Evolutionary conservation across 1,140 invertebrate species (phyloP).

Genomic region (Idris sp.): DNA sequence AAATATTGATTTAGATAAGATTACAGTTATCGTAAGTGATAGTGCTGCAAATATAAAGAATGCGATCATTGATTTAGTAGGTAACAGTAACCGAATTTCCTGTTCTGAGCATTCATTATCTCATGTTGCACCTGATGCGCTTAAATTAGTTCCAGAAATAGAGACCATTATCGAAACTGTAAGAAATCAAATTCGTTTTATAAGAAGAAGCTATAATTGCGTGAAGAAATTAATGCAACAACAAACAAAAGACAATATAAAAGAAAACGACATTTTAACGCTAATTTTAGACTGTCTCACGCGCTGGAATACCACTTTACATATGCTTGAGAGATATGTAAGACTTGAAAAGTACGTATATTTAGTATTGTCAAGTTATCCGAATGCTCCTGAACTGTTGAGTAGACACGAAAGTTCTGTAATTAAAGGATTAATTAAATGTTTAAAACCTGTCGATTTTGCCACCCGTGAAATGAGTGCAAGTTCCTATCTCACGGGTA

Average conservation of each 20-base stretch:
- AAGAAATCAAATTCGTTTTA: not conserved
- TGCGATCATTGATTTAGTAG: slow-evolving; percentile 1
- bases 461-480: slow-evolving; percentile 73
- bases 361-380: slow-evolving; percentile 51
- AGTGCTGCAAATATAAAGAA: slow-evolving; percentile 6
- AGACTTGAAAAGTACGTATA: slow-evolving; percentile 53
- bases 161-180: slow-evolving; percentile 2
- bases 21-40: slow-evolving; percentile 5
- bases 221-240: slow-evolving; percentile 16
- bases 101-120: not conserved
- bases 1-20: slow-evolving; percentile 3
- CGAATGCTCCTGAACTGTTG: slow-evolving; percentile 5
- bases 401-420: slow-evolving; percentile 64
- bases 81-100: not conserved
- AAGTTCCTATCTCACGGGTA: slow-evolving; percentile 7
- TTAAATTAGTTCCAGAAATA: not conserved
- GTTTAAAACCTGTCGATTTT: slow-evolving; percentile 67
- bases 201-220: slow-evolving; percentile 32
- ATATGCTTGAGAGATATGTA: slow-evolving; percentile 1
- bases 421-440: slow-evolving; percentile 64
- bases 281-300: slow-evolving; percentile 61
- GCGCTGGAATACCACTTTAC: not conserved
- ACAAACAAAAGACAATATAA: slow-evolving; percentile 44
- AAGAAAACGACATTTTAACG: slow-evolving; percentile 37
- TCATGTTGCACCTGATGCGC: slow-evolving; percentile 2